phyloP scores from a whole-genome alignment of 2,797 vertebrate genomes.

The Nyctibius grandis region DNA sequence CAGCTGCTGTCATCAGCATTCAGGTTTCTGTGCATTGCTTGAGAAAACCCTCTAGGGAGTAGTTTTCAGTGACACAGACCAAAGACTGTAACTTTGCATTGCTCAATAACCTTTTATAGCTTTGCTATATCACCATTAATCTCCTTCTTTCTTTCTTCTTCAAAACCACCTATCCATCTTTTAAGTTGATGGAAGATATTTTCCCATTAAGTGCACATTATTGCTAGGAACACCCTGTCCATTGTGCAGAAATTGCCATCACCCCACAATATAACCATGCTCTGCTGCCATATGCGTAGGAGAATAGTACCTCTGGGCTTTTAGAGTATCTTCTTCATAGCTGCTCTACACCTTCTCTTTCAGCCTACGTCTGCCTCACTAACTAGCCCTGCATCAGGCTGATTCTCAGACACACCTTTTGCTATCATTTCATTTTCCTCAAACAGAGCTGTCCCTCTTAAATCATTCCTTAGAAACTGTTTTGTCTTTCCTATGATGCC shows the following conservation, averaged over 20 bases:
- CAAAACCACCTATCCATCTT: background rate
- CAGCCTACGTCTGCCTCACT: background rate
- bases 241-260: background rate
- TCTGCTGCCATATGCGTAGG: background rate
- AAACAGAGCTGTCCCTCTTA: background rate
- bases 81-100: background rate
- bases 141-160: background rate
- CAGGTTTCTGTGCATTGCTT: background rate
- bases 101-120: background rate
- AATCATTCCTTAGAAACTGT: background rate
- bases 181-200: background rate
- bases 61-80: background rate
- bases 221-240: background rate
- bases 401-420: background rate
- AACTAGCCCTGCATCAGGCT: background rate
- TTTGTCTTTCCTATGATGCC: background rate
- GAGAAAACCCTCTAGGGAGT: background rate
- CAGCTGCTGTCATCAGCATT: background rate
- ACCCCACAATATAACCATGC: background rate
- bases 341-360: background rate
- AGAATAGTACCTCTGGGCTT: background rate
- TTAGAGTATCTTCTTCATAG: background rate
- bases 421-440: background rate
- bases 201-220: background rate
- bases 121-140: background rate